Evolutionary conservation across 2,888 invertebrate genomes (phyloP).

Genomic region (Pantelozetes paolii): DNA sequence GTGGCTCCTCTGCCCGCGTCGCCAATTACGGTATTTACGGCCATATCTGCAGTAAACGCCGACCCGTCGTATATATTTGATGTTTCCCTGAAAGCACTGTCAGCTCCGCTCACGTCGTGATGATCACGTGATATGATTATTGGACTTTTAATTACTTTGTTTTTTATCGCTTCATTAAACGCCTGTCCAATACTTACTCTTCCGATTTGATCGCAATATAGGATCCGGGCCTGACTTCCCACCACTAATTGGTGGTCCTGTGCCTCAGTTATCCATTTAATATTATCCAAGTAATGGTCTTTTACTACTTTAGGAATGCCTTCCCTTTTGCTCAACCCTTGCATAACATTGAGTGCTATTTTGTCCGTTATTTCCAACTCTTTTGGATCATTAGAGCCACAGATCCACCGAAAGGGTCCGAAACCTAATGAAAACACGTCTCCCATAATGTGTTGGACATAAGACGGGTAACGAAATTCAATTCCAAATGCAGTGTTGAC

Average conservation of each 20-base stretch:
- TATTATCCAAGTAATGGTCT: conserved; percentile 60
- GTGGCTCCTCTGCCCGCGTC: conserved; percentile 61
- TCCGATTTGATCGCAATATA: conserved; percentile 61
- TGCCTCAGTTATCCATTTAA: conserved; percentile 60
- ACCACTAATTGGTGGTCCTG: conserved; percentile 58
- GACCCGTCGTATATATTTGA: conserved; percentile 63
- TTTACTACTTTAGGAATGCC: conserved; percentile 50
- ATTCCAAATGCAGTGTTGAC: conserved; percentile 52
- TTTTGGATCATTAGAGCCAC: conserved; percentile 57
- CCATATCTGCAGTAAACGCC: conserved; percentile 61
- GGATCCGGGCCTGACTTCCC: conserved; percentile 59
- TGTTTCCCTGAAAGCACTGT: conserved; percentile 62
- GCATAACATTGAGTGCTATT: conserved; percentile 56
- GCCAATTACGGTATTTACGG: conserved; percentile 61
- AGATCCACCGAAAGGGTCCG: conserved; percentile 64
- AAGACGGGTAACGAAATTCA: conserved; percentile 60
- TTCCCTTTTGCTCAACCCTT: conserved; percentile 51
- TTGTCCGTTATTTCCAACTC: conserved; percentile 59
- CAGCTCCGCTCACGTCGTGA: conserved; percentile 63
- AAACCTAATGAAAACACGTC: conserved; percentile 64
- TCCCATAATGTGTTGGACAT: conserved; percentile 64
- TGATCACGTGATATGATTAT: conserved; percentile 62
- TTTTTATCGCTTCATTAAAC: conserved; percentile 58
- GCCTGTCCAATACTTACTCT: conserved; percentile 57
- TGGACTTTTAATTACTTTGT: conserved; percentile 54